phyloP scores from a whole-genome alignment of 2,113 vertebrate genomes.

The Candoia aspera region DNA sequence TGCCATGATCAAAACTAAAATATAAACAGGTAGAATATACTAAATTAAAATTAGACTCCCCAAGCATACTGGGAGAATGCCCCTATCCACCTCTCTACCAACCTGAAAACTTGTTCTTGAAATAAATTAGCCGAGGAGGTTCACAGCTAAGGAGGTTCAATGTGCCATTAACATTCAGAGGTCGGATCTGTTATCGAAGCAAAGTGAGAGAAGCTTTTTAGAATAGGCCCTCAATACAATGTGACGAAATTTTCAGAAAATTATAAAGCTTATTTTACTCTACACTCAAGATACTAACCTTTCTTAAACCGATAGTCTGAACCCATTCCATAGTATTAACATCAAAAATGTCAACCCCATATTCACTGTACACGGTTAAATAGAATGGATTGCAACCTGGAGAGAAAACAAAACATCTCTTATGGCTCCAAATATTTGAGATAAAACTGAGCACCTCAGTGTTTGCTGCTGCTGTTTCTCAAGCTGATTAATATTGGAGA shows the following conservation, averaged over 20 bases:
- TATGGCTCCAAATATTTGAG: not conserved
- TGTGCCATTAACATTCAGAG: constrained; percentile 88
- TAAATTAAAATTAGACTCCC: not conserved
- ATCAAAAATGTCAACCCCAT: constrained; percentile 94
- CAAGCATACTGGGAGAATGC: not conserved
- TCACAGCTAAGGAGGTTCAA: constrained; percentile 91
- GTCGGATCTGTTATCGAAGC: constrained; percentile 80
- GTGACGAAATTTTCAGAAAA: constrained; percentile 2
- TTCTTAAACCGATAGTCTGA: constrained; percentile 91
- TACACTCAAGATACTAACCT: constrained; percentile 71
- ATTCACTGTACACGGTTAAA: constrained; percentile 93
- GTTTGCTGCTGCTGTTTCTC: not conserved
- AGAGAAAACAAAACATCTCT: constrained; percentile 39
- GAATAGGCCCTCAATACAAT: constrained; percentile 21
- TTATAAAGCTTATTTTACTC: not conserved
- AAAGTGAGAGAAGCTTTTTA: constrained; percentile 35
- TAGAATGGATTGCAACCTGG: constrained; percentile 89
- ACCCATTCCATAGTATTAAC: constrained; percentile 92
- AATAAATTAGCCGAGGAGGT: constrained; percentile 89
- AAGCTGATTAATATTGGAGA: not conserved
- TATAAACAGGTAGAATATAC: no score
- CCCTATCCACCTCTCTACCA: not conserved
- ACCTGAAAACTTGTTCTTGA: constrained; percentile 89
- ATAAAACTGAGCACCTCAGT: not conserved
- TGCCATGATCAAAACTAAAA: not conserved